Evolutionary conservation across 1,140 invertebrate species (phyloP).

Genomic region (Calosoma granatense): DNA sequence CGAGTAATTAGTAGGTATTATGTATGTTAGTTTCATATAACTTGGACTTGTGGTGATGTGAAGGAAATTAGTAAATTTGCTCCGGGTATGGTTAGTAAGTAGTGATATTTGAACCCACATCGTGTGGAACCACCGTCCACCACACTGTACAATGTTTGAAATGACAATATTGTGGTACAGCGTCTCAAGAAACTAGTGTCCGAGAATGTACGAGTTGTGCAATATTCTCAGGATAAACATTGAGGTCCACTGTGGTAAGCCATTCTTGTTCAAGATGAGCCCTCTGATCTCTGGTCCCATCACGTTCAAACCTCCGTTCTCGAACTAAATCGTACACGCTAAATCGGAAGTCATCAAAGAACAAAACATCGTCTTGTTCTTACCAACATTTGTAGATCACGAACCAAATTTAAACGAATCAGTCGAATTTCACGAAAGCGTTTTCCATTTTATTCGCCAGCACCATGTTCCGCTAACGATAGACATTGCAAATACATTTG

Average conservation of each 20-base stretch:
- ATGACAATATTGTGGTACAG: neutral
- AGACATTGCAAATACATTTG: too few relatives aligned
- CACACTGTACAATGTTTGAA: neutral
- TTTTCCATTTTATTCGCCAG: too few relatives aligned
- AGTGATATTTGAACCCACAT: too few relatives aligned
- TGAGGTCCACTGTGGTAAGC: neutral
- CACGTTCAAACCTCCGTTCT: neutral
- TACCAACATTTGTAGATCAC: constrained; percentile 1
- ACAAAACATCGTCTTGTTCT: constrained; percentile 1
- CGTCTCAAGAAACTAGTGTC: too few relatives aligned
- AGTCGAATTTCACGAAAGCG: too few relatives aligned
- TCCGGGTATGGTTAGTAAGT: too few relatives aligned
- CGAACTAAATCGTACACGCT: neutral
- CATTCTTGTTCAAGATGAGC: neutral
- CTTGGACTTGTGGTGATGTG: too few relatives aligned
- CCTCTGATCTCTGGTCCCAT: constrained; percentile 1
- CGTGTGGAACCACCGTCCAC: too few relatives aligned
- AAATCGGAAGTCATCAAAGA: constrained; percentile 5
- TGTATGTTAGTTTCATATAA: too few relatives aligned
- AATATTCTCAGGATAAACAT: neutral
- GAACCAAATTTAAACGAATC: constrained; percentile 8
- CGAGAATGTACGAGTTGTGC: neutral
- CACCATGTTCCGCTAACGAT: too few relatives aligned
- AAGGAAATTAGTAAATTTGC: too few relatives aligned
- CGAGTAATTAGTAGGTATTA: too few relatives aligned